phyloP scores from a whole-genome alignment of 2,113 vertebrate species.

The Otolemur garnettii region DNA sequence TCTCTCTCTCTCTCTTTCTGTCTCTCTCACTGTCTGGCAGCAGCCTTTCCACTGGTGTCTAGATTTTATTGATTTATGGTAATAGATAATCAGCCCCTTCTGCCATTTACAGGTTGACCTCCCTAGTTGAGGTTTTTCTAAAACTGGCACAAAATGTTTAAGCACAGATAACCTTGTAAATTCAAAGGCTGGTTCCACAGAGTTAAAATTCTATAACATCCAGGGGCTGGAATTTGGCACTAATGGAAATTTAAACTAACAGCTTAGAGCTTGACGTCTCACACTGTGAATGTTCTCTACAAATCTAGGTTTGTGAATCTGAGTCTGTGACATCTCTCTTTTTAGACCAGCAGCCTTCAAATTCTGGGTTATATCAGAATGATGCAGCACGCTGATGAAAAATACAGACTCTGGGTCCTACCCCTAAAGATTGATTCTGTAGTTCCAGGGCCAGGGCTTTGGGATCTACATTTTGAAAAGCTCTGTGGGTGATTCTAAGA shows the following conservation, averaged over 20 bases:
- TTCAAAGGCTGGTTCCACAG: slow-evolving; percentile 22
- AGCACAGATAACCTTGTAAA: slow-evolving; percentile 54
- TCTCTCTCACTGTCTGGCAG: slow-evolving; percentile 7
- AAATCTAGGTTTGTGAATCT: slow-evolving; percentile 49
- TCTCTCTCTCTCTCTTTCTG: neutral
- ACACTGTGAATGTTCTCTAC: neutral
- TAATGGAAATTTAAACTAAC: slow-evolving; percentile 1
- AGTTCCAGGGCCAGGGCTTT: neutral
- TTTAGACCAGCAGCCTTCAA: neutral
- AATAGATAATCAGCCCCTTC: slow-evolving; percentile 45
- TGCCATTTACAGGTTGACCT: slow-evolving; percentile 61
- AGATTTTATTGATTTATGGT: slow-evolving; percentile 66
- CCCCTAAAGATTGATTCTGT: neutral
- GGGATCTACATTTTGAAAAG: slow-evolving; percentile 1
- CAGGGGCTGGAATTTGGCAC: slow-evolving; percentile 15
- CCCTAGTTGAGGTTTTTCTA: slow-evolving; percentile 53
- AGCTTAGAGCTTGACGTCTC: neutral
- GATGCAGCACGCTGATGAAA: neutral
- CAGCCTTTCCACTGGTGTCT: slow-evolving; percentile 49
- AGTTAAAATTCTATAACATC: slow-evolving; percentile 62
- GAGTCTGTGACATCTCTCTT: neutral
- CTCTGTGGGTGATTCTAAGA: neutral
- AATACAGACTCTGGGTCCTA: neutral
- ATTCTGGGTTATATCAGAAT: slow-evolving; percentile 4
- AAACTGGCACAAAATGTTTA: slow-evolving; percentile 29